Conservation (phyloP, 2,797 vertebrate species). For the Antrozous pallidus region DNA sequence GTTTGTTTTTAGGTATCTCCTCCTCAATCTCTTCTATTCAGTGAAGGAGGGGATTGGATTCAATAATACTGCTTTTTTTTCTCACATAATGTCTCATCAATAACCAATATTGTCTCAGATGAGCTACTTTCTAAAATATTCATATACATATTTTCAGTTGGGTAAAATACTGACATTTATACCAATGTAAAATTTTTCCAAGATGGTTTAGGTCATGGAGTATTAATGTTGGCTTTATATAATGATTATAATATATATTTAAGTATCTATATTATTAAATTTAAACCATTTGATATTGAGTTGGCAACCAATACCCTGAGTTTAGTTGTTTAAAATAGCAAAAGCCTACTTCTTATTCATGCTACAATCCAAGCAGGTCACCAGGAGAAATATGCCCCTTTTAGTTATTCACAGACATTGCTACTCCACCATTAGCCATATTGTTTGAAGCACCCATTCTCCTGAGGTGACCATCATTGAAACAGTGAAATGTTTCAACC, state of each 20-base stretch:
- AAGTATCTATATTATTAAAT: not conserved
- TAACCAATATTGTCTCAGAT: not conserved
- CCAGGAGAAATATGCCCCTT: not conserved
- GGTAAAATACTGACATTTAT: not conserved
- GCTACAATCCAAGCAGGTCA: not conserved
- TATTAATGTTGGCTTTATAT: not conserved
- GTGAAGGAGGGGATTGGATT: too few relatives aligned
- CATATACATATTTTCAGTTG: not conserved
- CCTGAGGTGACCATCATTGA: not conserved
- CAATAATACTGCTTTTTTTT: too few relatives aligned
- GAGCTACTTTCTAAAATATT: not conserved
- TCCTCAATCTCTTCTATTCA: not conserved
- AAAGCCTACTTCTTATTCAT: not conserved
- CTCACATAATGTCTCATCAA: not conserved
- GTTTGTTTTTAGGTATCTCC: not conserved
- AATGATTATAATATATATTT: not conserved
- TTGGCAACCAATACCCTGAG: not conserved
- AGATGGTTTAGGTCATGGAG: not conserved
- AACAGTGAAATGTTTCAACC: not conserved
- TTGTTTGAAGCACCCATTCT: not conserved
- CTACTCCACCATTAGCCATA: not conserved
- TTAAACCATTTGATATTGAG: not conserved
- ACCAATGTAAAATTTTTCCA: not conserved
- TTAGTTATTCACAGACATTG: not conserved
- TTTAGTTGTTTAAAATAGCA: not conserved